Percentiles rank a stretch among this genome's conserved stretches.
Evolutionary conservation across 2,113 vertebrate genomes (phyloP).

Genomic region (Oreotrochilus melanogaster): DNA sequence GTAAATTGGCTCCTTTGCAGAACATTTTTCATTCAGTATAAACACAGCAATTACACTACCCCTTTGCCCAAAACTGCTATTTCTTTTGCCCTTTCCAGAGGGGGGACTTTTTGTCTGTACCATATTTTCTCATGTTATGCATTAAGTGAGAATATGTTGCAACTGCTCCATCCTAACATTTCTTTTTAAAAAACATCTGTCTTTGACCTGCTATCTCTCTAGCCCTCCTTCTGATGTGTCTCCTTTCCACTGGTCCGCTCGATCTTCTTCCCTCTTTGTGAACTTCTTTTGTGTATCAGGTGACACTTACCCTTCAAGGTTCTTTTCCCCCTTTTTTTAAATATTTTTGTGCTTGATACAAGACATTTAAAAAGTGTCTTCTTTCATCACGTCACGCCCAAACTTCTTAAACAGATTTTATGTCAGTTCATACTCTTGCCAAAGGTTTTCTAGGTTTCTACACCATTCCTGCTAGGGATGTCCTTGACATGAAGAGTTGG

Average conservation of each 20-base stretch:
- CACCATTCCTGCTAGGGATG: not conserved
- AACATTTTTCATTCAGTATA: constrained; percentile 34
- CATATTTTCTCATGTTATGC: not conserved
- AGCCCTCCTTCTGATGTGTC: not conserved
- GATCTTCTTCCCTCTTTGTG: not conserved
- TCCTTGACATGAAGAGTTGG: not conserved
- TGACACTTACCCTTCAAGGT: not conserved
- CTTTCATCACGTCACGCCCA: not conserved
- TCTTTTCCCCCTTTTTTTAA: not conserved
- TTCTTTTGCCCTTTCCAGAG: constrained; percentile 15
- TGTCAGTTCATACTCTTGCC: not conserved
- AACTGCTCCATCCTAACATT: not conserved
- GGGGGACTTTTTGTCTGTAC: not conserved
- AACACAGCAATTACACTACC: constrained; percentile 20
- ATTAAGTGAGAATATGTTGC: not conserved
- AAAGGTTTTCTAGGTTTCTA: not conserved
- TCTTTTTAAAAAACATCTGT: not conserved
- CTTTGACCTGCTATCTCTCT: not conserved
- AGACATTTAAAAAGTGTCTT: not conserved
- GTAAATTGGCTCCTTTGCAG: constrained; percentile 34
- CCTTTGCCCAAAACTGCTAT: not conserved
- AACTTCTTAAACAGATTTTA: not conserved
- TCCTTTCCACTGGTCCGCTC: not conserved
- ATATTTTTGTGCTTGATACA: not conserved
- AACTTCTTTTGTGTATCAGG: not conserved